These are phyloP conservation scores for Pemphredon lugubris DNA, from an alignment of 2,888 invertebrate genomes.

Conservation along the genomic window DNA sequence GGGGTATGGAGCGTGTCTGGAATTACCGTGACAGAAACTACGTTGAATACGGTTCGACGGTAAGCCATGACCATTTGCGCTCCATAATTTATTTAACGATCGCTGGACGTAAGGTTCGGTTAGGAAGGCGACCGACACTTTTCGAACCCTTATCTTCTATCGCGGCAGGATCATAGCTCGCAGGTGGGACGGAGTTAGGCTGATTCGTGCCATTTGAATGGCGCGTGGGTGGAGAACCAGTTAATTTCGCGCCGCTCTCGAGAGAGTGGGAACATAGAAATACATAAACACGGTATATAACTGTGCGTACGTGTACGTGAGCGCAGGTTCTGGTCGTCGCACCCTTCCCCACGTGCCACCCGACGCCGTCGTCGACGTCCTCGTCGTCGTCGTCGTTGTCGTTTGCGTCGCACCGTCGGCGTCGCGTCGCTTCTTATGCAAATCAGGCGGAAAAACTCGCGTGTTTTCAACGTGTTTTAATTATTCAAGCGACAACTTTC, in stretches of 20 bases:
- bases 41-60: neutral
- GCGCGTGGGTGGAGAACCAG: constrained; percentile 60
- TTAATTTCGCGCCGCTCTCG: constrained; percentile 62
- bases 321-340: neutral
- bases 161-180: constrained; percentile 37
- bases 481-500: constrained; percentile 80
- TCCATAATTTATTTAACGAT: constrained; percentile 6
- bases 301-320: constrained; percentile 1
- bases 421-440: constrained; percentile 74
- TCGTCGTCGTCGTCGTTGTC: neutral
- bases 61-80: neutral
- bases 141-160: constrained; percentile 21
- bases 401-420: constrained; percentile 20
- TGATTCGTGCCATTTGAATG: constrained; percentile 61
- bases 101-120: neutral
- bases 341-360: neutral
- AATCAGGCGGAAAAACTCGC: constrained; percentile 75
- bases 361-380: constrained; percentile 7
- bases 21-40: neutral
- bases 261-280: constrained; percentile 37
- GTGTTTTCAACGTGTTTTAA: constrained; percentile 76
- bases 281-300: constrained; percentile 23
- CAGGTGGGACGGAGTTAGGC: constrained; percentile 49
- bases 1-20: neutral
- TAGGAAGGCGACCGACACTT: neutral